Evolutionary conservation across 2,797 vertebrate genomes (phyloP), one percentile per base, ranked within the genome.

Genomic region (Oryzias sinensis): DNA sequence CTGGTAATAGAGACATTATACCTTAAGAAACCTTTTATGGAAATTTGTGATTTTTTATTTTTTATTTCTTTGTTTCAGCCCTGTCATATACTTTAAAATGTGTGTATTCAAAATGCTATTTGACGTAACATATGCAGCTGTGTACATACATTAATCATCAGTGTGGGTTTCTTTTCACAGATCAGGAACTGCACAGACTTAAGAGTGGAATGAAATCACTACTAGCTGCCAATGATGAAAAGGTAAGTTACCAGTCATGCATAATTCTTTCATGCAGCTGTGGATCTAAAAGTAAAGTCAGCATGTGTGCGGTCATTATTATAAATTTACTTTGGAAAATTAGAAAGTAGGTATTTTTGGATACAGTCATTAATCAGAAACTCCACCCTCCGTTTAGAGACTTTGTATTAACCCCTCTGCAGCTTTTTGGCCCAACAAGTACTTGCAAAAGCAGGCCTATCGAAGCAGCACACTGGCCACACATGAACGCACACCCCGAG

Each of bases 181-280:
- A 97, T 80, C 93, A 95, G 84, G 96, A 98, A 81, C 88, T 98
- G 63, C 95, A 97, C 22, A 88, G 82, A 67, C 78, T 98, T 74
- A 94, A 93, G 84, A 87, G 88, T 65, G 95, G 95, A 57, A 95
- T 98, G 93, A 95, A 98, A 67, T 91, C 93, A 0, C 83, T 98
- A 48, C 66, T 94, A 43, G 86, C 91, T 68, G 91, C 94, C 66
- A 98, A 98, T 73, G 93, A 96, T 77, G 95, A 97, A 83, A 98
- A 98, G 93, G 97, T 97, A 74, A 91, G 83, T 72, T 47, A 44
- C 47, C 5, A 41, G 20, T 49, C 17, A 54, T 47, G 25, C 68
- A 17, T 18, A 72, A 68, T 43, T 14, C 2, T 24, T 11, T 59
- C 14, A 25, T 49, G n/a, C 56, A n/a, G 48, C 44, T 48, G 11